phyloP scores from a whole-genome alignment of 2,888 invertebrate genomes.

The Papilio elwesi region DNA sequence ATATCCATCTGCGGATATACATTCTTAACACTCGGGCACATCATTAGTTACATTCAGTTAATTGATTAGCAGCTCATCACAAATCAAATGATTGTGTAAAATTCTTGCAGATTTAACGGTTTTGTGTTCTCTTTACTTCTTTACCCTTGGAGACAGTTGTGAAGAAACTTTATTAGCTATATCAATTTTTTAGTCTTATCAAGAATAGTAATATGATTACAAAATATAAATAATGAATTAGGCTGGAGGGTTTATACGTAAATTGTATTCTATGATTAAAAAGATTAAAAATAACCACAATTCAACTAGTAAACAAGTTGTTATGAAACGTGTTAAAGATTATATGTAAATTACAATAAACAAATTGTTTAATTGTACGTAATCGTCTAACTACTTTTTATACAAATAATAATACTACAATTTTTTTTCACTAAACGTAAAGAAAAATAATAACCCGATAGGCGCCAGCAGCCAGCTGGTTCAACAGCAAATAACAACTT shows the following conservation, averaged over 20 bases:
- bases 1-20: too few relatives aligned
- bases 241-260: not conserved
- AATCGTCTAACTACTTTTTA: not conserved
- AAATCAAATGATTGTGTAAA: too few relatives aligned
- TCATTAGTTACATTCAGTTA: too few relatives aligned
- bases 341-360: not conserved
- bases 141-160: not conserved
- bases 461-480: slow-evolving; percentile 72
- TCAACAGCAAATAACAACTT: slow-evolving; percentile 53
- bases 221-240: not conserved
- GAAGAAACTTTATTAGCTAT: not conserved
- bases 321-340: not conserved
- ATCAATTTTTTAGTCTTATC: too few relatives aligned
- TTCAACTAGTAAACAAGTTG: slow-evolving; percentile 1
- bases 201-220: too few relatives aligned
- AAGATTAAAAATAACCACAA: not conserved
- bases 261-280: not conserved
- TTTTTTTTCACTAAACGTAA: slow-evolving; percentile 40
- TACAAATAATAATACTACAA: slow-evolving; percentile 42
- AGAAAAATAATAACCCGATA: slow-evolving; percentile 53
- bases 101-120: too few relatives aligned
- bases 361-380: not conserved
- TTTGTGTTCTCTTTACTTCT: not conserved
- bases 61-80: too few relatives aligned
- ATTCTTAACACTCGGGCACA: too few relatives aligned